phyloP scores from a whole-genome alignment of 2,888 invertebrate species.

The Anticlea derivata region DNA sequence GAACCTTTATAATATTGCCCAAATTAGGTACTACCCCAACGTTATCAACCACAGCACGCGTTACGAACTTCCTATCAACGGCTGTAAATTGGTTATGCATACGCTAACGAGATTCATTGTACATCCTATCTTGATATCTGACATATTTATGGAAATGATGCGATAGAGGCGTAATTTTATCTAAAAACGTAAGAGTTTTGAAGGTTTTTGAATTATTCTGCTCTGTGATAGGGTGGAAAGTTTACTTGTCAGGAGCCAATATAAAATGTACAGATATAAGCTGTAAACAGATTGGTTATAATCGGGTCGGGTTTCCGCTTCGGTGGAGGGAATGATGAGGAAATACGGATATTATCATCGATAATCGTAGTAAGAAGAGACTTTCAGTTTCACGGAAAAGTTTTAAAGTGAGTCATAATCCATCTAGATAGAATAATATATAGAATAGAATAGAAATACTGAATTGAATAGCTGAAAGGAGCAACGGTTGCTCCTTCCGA shows the following conservation, averaged over 20 bases:
- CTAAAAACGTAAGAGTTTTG: too few relatives aligned
- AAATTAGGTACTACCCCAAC: not conserved
- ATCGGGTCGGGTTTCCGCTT: slow-evolving; percentile 15
- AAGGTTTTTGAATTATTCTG: too few relatives aligned
- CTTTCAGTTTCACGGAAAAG: too few relatives aligned
- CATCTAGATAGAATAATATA: too few relatives aligned
- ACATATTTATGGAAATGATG: not conserved
- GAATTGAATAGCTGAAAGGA: too few relatives aligned
- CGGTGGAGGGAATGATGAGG: slow-evolving; percentile 19
- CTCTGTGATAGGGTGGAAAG: not conserved
- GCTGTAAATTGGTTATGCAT: slow-evolving; percentile 19
- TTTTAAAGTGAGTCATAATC: too few relatives aligned
- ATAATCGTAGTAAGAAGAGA: too few relatives aligned
- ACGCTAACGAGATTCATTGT: slow-evolving; percentile 12
- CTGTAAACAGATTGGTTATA: slow-evolving; percentile 22
- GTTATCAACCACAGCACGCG: not conserved
- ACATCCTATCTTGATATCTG: not conserved
- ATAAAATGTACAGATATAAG: not conserved
- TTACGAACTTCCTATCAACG: slow-evolving; percentile 10
- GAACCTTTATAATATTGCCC: not conserved
- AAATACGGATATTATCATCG: too few relatives aligned
- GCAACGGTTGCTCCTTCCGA: too few relatives aligned
- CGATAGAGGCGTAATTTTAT: too few relatives aligned
- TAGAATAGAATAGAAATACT: too few relatives aligned
- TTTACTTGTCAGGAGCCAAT: not conserved